A percentile compares a stretch with the other conserved stretches of the same genome.
These are phyloP conservation scores for Arenicola marina DNA, from an alignment of 2,888 invertebrate genomes.

Conservation along the genomic window DNA sequence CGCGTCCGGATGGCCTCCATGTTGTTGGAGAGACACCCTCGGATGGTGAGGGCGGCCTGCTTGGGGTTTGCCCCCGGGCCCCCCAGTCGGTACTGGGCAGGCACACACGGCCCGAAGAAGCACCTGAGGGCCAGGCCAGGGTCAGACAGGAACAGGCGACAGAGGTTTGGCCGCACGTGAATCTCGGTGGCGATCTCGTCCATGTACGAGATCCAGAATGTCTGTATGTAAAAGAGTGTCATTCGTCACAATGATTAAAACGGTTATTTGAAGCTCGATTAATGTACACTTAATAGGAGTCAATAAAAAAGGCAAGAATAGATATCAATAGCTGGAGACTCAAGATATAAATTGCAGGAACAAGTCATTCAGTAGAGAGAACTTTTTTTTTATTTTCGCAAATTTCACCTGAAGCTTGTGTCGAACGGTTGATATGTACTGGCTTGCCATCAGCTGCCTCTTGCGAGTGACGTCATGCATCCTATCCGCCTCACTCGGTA, in stretches of 20 bases:
- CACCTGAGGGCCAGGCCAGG: constrained; percentile 48
- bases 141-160: constrained; percentile 36
- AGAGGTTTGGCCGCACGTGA: constrained; percentile 46
- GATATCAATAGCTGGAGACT: background rate
- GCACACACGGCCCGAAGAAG: constrained; percentile 51
- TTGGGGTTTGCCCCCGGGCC: constrained; percentile 48
- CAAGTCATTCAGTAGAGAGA: too few relatives aligned
- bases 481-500: too few relatives aligned
- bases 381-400: too few relatives aligned
- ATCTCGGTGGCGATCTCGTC: constrained; percentile 50
- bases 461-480: too few relatives aligned
- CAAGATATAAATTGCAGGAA: background rate
- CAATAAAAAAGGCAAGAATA: background rate
- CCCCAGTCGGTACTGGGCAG: constrained; percentile 52
- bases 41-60: constrained; percentile 38
- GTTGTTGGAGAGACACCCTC: constrained; percentile 21
- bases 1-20: constrained; percentile 18
- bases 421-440: too few relatives aligned
- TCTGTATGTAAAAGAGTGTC: constrained; percentile 39
- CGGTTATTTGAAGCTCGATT: too few relatives aligned
- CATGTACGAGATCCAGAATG: constrained; percentile 57
- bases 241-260: too few relatives aligned
- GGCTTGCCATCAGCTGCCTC: too few relatives aligned
- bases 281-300: background rate
- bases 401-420: too few relatives aligned